Conservation (phyloP, 2,797 vertebrate genomes). For the Parambassis ranga region DNA sequence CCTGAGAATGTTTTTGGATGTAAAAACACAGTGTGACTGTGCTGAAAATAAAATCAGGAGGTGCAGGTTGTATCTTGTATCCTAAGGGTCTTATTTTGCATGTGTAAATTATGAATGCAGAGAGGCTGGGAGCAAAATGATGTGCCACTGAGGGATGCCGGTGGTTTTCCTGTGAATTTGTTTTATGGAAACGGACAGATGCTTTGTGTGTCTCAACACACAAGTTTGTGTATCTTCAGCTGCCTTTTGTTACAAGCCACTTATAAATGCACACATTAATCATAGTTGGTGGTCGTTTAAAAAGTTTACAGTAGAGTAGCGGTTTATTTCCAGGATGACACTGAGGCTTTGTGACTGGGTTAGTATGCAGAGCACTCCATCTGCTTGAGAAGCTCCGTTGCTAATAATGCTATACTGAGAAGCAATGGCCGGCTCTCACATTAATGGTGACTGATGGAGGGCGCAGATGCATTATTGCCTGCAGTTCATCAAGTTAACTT, state of each 20-base stretch:
- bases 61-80: neutral
- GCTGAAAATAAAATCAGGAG: conserved; percentile 4
- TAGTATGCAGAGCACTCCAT: conserved; percentile 29
- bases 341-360: conserved; percentile 27
- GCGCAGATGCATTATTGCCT: conserved; percentile 52
- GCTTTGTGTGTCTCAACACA: neutral
- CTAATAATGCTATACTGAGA: conserved; percentile 64
- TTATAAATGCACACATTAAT: conserved; percentile 31
- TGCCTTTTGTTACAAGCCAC: conserved; percentile 5
- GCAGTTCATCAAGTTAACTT: conserved; percentile 71
- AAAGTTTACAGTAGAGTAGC: conserved; percentile 23
- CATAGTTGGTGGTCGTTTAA: conserved; percentile 13
- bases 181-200: neutral
- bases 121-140: neutral
- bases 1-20: neutral
- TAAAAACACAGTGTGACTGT: neutral
- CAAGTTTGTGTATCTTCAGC: neutral
- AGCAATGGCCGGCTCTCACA: conserved; percentile 52
- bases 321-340: conserved; percentile 6
- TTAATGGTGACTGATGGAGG: conserved; percentile 72
- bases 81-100: neutral
- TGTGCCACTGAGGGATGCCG: neutral
- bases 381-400: conserved; percentile 28
- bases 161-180: neutral
- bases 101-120: conserved; percentile 20